Percentiles rank a stretch among this genome's conserved stretches.
Evolutionary conservation across 2,888 invertebrate species (phyloP).

Genomic region (Pristionchus maxplancki): DNA sequence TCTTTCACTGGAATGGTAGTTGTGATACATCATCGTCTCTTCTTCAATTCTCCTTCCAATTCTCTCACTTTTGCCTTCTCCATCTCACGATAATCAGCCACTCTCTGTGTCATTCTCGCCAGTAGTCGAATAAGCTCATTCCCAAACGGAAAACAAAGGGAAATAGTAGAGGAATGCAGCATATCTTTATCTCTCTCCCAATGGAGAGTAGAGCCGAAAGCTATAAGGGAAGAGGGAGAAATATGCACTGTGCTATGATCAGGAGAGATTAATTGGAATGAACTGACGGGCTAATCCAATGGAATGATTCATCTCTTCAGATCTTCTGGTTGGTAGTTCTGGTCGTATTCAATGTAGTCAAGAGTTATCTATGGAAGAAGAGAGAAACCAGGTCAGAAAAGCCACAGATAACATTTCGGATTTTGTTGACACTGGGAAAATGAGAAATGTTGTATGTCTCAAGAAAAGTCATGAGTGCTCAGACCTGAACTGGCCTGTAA

Average conservation of each 20-base stretch:
- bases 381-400: constrained; percentile 64
- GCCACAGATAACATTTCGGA: no score
- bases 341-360: constrained; percentile 69
- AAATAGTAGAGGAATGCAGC: constrained; percentile 19
- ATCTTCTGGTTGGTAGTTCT: constrained; percentile 72
- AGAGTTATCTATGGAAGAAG: constrained; percentile 74
- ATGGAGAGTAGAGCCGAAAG: neutral
- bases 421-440: no score
- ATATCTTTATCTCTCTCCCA: neutral
- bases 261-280: neutral
- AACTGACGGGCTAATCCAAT: neutral
- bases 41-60: neutral
- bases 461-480: no score
- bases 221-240: neutral
- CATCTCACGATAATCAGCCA: neutral
- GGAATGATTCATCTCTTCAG: constrained; percentile 58
- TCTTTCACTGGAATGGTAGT: neutral
- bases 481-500: no score
- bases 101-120: constrained; percentile 14
- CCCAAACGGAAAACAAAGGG: constrained; percentile 18
- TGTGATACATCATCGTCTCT: neutral
- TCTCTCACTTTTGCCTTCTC: neutral
- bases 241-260: neutral
- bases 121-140: constrained; percentile 36
- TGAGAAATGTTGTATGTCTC: no score